These are phyloP conservation scores for Muscicapa comitata DNA, from an alignment of 2,797 vertebrate genomes.

Conservation along the genomic window DNA sequence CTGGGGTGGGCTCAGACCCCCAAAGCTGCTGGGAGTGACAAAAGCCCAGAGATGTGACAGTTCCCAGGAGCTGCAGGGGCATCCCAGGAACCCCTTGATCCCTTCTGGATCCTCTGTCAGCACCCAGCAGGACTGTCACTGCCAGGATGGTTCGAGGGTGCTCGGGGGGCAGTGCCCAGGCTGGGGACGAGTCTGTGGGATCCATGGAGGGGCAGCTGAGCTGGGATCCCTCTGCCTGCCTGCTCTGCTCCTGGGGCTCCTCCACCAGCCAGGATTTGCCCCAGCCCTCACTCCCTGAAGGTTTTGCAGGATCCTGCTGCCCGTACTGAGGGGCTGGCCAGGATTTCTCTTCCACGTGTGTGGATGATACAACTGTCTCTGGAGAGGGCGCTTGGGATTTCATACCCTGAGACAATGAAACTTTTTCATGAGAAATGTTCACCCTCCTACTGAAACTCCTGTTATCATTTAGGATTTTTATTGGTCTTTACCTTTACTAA, in stretches of 20 bases:
- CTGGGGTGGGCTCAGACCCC: not conserved
- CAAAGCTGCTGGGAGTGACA: not conserved
- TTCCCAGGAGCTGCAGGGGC: not conserved
- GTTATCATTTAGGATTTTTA: too few species aligned
- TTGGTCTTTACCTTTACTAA: too few species aligned
- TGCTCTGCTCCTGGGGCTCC: fast-evolving
- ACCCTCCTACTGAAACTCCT: too few species aligned
- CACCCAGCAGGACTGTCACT: fast-evolving
- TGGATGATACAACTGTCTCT: too few species aligned
- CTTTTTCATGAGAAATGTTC: too few species aligned
- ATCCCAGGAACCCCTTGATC: not conserved
- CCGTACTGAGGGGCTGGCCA: fast-evolving
- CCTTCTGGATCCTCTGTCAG: not conserved
- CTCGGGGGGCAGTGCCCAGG: fast-evolving
- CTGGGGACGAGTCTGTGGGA: not conserved
- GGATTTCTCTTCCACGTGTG: too few species aligned
- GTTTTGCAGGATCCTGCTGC: not conserved
- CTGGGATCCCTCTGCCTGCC: fast-evolving
- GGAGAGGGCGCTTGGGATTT: too few species aligned
- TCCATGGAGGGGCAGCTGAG: fast-evolving
- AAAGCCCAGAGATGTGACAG: not conserved
- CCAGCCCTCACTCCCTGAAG: not conserved
- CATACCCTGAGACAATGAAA: too few species aligned
- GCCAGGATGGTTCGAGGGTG: not conserved
- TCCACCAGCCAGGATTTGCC: fast-evolving